Evolutionary conservation across 2,797 vertebrate species (phyloP).

Genomic region (Chelon auratus): DNA sequence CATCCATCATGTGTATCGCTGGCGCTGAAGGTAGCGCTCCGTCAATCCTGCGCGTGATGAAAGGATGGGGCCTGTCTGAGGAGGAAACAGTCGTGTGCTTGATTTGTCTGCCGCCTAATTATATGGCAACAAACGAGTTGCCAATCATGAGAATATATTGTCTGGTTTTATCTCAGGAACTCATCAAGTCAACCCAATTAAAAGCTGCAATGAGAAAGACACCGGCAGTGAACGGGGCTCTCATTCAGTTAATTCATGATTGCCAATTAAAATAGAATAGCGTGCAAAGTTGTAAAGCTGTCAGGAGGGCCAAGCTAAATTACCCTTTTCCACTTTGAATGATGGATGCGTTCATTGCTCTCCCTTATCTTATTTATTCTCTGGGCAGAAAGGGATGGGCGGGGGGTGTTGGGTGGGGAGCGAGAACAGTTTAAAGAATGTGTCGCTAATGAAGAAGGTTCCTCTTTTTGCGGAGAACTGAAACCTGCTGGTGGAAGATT

Average conservation of each 20-base stretch:
- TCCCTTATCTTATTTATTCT: slow-evolving; percentile 84
- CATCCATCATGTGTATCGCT: slow-evolving; percentile 24
- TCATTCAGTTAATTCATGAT: slow-evolving; percentile 87
- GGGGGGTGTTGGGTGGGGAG: slow-evolving; percentile 3
- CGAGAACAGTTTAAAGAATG: slow-evolving; percentile 65
- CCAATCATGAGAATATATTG: slow-evolving; percentile 86
- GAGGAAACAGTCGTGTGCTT: slow-evolving; percentile 66
- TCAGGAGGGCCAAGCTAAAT: slow-evolving; percentile 84
- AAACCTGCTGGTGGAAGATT: slow-evolving; percentile 44
- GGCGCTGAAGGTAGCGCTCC: slow-evolving; percentile 21
- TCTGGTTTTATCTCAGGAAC: slow-evolving; percentile 85
- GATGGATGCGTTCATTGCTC: slow-evolving; percentile 83
- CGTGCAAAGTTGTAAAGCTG: slow-evolving; percentile 85
- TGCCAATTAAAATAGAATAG: slow-evolving; percentile 88
- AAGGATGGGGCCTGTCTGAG: slow-evolving; percentile 33
- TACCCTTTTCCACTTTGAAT: slow-evolving; percentile 86
- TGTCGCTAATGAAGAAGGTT: slow-evolving; percentile 67
- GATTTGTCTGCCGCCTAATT: slow-evolving; percentile 82
- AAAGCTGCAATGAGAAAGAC: slow-evolving; percentile 82
- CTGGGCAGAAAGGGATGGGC: slow-evolving; percentile 44
- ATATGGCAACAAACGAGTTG: slow-evolving; percentile 85
- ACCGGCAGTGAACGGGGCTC: slow-evolving; percentile 77
- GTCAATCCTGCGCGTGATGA: slow-evolving; percentile 27
- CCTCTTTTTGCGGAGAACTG: slow-evolving; percentile 27
- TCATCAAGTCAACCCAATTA: slow-evolving; percentile 88